Base-by-base conservation (phyloP, 2,888 invertebrate species). In the Torymus texanus region DNA sequence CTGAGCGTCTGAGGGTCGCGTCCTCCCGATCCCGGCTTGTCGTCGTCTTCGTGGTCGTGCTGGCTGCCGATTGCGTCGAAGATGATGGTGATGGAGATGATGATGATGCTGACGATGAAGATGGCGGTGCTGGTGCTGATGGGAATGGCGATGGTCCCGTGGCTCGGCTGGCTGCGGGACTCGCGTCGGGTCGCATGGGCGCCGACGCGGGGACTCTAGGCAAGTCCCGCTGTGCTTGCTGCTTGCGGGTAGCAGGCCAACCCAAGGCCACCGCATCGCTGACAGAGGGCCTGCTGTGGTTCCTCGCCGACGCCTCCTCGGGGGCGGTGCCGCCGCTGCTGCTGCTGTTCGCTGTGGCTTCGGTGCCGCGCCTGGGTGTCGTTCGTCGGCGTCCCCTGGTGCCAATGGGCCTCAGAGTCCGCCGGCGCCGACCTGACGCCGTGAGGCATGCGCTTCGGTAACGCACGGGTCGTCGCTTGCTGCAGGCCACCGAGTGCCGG, bases 91-190 rank as follows among this genome's bases (percentile, higher is more conserved):
- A 12, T 78, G 24, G 41, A 68, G 21, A 12, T 24, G 50, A 0
- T 65, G 18, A 56, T 74, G 55, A 2, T 41, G 63, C 3, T 41
- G 58, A 14, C 55, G 67, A 10, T 67, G 51, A 21, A 13, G 71
- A n/a, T 14, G 88, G 87, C 88, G 87, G 88, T 87, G 87, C 88
- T 87, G 88, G 87, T 88, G 89, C 88, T 89, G 65, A 29, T 51
- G 53, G 3, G 12, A 63, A 29, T 59, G 41, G 18, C 41, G 66
- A 92, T 92, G 92, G 92, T 93, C 92, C 92, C 90, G 90, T 85
- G 87, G 85, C 86, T 85, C 66, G 71, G 59, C 21, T 73, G 12
- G 56, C 62, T 61, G 79, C 72, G 67, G 67, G 78, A 86, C 79
- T 85, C 82, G 83, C 86, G 82, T 87, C 86, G 87, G 86, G 84